Evolutionary conservation across 2,888 invertebrate genomes (phyloP).

Genomic region (Catocala nupta): DNA sequence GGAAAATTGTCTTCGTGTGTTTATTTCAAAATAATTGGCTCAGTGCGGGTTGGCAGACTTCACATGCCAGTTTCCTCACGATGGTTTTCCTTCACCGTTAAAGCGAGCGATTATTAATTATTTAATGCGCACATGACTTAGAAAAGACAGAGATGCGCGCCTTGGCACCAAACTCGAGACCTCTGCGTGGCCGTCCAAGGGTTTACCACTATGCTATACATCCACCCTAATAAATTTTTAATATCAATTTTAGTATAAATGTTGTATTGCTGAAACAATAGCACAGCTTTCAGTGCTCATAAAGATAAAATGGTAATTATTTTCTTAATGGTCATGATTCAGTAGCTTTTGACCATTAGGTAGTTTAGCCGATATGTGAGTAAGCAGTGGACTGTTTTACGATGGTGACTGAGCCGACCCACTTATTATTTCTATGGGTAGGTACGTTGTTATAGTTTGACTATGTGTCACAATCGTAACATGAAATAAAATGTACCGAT

Average conservation of each 20-base stretch:
- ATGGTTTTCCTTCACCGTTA: too few species aligned
- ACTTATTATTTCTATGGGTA: conserved; percentile 27
- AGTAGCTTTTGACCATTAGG: conserved; percentile 52
- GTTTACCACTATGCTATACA: too few species aligned
- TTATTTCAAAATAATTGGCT: too few species aligned
- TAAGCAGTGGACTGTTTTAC: conserved; percentile 53
- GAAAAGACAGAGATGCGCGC: too few species aligned
- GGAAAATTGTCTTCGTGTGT: too few species aligned
- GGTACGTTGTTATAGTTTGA: background rate
- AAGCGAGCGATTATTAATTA: too few species aligned
- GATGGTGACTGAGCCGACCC: conserved; percentile 48
- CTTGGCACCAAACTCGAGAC: too few species aligned
- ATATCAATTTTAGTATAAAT: conserved; percentile 54
- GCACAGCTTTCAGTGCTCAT: conserved; percentile 69
- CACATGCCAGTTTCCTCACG: too few species aligned
- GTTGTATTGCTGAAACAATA: conserved; percentile 56
- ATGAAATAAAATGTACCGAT: conserved; percentile 10
- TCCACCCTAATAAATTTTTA: conserved; percentile 37
- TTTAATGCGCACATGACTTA: too few species aligned
- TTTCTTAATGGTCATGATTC: conserved; percentile 68
- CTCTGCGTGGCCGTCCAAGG: too few species aligned
- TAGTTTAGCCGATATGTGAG: conserved; percentile 46
- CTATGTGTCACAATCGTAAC: conserved; percentile 40
- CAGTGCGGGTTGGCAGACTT: too few species aligned
- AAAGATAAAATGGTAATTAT: conserved; percentile 81